Evolutionary conservation across 2,888 invertebrate species (phyloP).

Genomic region (Neoaliturus tenellus): DNA sequence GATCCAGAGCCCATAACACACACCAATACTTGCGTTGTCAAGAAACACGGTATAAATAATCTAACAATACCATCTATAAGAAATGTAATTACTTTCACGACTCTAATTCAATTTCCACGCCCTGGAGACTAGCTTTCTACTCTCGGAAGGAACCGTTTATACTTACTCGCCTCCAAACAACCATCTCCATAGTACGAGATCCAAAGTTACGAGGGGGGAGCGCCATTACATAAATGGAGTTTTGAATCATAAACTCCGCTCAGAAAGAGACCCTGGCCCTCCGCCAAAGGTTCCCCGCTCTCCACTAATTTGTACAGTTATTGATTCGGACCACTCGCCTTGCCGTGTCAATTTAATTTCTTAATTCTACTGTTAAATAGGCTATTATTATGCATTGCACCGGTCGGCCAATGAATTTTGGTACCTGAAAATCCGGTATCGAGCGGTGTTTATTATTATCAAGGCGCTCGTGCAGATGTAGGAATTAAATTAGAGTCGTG

Average conservation of each 20-base stretch:
- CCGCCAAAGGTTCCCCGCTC: background rate
- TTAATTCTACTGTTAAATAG: conserved; percentile 26
- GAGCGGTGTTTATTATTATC: background rate
- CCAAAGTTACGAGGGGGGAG: background rate
- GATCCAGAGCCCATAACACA: too few species aligned
- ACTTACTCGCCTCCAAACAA: background rate
- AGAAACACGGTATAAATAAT: too few species aligned
- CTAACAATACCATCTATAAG: background rate
- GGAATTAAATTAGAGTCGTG: background rate
- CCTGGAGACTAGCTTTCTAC: background rate
- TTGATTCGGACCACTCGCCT: background rate
- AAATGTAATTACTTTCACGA: background rate
- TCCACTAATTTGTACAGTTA: conserved; percentile 2
- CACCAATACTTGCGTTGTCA: too few species aligned
- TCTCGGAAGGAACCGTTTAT: background rate
- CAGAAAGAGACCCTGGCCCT: conserved; percentile 14
- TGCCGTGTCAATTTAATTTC: conserved; percentile 19
- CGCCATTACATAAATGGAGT: conserved; percentile 29
- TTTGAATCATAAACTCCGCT: conserved; percentile 8
- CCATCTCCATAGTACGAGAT: background rate
- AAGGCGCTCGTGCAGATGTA: background rate
- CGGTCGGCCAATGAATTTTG: background rate
- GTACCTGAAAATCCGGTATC: background rate
- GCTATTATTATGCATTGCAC: conserved; percentile 35
- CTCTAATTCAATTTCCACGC: background rate